A percentile compares a stretch with the other conserved stretches of the same genome.
phyloP scores from a whole-genome alignment of 2,113 vertebrate species.

The Telmatochromis sp. region DNA sequence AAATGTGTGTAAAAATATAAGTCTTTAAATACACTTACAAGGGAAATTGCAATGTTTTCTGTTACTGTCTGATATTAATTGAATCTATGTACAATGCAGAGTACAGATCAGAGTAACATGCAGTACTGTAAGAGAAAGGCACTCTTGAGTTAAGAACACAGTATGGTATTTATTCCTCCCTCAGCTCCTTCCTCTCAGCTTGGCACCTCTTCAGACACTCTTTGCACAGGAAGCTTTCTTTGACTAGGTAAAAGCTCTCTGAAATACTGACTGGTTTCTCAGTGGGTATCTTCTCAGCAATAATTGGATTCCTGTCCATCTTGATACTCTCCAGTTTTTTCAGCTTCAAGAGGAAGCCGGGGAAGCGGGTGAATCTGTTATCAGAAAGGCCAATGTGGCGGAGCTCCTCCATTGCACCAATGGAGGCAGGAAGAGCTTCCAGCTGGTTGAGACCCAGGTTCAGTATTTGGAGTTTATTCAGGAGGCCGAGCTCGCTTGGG shows the following conservation, averaged over 20 bases:
- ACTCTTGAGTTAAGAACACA: neutral
- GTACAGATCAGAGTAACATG: neutral
- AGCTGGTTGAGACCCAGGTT: constrained; percentile 85
- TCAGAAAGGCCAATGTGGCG: constrained; percentile 14
- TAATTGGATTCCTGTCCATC: no score
- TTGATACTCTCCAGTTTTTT: no score
- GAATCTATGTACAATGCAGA: neutral
- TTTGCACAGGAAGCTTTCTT: constrained; percentile 65
- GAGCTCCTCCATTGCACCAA: constrained; percentile 72
- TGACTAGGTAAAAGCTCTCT: no score
- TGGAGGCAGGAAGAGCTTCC: constrained; percentile 65
- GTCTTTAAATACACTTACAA: rapidly evolving
- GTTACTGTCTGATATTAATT: neutral
- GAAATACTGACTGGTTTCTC: no score
- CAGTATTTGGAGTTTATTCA: constrained; percentile 74
- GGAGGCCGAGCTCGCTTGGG: constrained; percentile 74
- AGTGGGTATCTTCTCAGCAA: rapidly evolving
- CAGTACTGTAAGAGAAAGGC: neutral
- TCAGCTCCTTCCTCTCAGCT: constrained; percentile 57
- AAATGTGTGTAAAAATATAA: neutral
- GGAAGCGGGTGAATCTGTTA: rapidly evolving
- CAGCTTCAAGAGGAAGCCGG: rapidly evolving
- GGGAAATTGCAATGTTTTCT: rapidly evolving
- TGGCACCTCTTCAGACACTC: constrained; percentile 71
- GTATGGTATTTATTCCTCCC: neutral